These are phyloP conservation scores for Nineta flava DNA, from an alignment of 2,888 invertebrate genomes.

Conservation along the genomic window DNA sequence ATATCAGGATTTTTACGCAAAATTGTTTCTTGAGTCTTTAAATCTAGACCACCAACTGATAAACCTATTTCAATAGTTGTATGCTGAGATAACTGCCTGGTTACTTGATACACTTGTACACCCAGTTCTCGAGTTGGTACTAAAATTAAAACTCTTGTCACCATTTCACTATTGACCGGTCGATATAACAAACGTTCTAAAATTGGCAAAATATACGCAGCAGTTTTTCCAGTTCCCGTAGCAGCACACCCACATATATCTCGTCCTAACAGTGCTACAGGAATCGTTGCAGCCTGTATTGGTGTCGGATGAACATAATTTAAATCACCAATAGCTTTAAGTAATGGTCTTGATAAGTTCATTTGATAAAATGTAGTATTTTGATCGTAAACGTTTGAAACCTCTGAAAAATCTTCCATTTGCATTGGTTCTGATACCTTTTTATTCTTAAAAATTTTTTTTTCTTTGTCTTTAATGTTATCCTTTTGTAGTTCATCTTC, in stretches of 20 bases:
- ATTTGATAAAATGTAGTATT: constrained; percentile 74
- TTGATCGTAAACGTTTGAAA: constrained; percentile 46
- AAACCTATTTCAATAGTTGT: constrained; percentile 67
- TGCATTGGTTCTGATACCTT: constrained; percentile 28
- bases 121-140: constrained; percentile 96
- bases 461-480: constrained; percentile 48
- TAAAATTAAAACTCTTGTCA: constrained; percentile 75
- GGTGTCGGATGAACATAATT: constrained; percentile 92
- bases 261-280: constrained; percentile 71
- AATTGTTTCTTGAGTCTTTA: constrained; percentile 57
- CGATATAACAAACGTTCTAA: constrained; percentile 83
- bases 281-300: constrained; percentile 90
- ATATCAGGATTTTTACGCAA: constrained; percentile 84
- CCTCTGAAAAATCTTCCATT: constrained; percentile 41
- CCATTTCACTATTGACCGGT: constrained; percentile 46
- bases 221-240: constrained; percentile 96
- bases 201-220: constrained; percentile 96
- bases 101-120: constrained; percentile 93
- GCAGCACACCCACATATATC: constrained; percentile 98
- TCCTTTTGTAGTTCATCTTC: constrained; percentile 65
- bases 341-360: constrained; percentile 85
- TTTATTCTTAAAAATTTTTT: constrained; percentile 25
- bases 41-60: constrained; percentile 76
- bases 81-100: constrained; percentile 78
- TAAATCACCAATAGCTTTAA: constrained; percentile 78